Conservation (phyloP, 2,888 invertebrate genomes). For the Pardosa pseudoannulata region DNA sequence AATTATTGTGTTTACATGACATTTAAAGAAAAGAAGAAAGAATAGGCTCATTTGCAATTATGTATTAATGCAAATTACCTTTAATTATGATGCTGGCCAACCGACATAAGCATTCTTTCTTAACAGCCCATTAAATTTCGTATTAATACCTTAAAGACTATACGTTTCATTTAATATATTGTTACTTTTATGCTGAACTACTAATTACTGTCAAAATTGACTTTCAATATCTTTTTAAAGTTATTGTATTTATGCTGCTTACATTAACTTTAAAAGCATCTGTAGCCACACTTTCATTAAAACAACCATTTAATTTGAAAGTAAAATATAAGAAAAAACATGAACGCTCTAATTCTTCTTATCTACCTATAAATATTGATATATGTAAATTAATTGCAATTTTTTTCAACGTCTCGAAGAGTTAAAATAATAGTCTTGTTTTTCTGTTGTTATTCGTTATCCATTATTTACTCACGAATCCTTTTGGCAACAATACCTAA, state of each 20-base stretch:
- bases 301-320: neutral
- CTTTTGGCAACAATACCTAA: too few species aligned
- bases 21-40: too few species aligned
- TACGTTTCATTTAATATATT: neutral
- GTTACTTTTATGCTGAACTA: neutral
- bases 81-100: too few species aligned
- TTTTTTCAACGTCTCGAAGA: too few species aligned
- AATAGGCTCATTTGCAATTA: too few species aligned
- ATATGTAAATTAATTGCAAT: neutral
- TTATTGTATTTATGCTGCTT: neutral
- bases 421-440: too few species aligned
- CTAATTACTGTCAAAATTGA: neutral
- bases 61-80: too few species aligned
- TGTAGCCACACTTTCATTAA: neutral
- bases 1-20: too few species aligned
- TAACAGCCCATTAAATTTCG: too few species aligned
- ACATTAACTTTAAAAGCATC: neutral
- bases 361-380: neutral
- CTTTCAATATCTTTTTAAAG: neutral
- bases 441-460: too few species aligned
- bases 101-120: too few species aligned
- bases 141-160: neutral
- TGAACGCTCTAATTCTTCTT: neutral
- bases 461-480: too few species aligned
- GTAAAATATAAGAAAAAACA: conserved; percentile 1